Base-by-base conservation (phyloP, 2,888 invertebrate genomes). In the Dione juno region DNA sequence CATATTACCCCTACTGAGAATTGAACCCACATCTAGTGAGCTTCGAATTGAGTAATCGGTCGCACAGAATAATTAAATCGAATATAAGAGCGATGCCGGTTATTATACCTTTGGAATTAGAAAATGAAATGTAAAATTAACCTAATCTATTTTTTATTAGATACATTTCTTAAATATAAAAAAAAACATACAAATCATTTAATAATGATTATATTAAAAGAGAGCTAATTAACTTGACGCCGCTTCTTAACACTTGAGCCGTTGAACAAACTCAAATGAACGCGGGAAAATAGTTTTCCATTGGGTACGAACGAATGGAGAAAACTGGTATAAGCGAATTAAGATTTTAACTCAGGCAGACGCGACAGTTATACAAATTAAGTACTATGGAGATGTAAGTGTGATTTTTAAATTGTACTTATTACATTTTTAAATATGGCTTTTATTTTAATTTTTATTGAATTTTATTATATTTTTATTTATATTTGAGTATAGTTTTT, bases 271-370 rank as follows among this genome's bases (percentile, higher is more conserved):
- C 76, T 79, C 79, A 83, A 86, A 84, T 80, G 83, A 81, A 83
- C 77, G 80, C 77, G 73, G 79, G 76, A 68, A 77, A 81, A 84
- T 80, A 83, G 83, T 80, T 84, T 79, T 76, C 78, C 77, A 81
- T 81, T 80, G 80, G 80, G 79, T 78, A 80, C 79, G 76, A 80
- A 79, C 80, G 81, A 83, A 80, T 82, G 77, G 82, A 80, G 83
- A 80, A 84, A 85, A 87, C 83, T 85, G 80, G 76, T 80, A 76
- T 84, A 88, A 87, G 79, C 79, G 81, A 86, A 85, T 88, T 86
- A 87, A 84, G 82, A 84, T 82, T 86, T 86, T 81, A 87, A 85
- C 84, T 84, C 75, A 68, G 67, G 59, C 73, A 76, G 72, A 77
- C 79, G 77, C 74, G 76, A 73, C 71, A 77, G 76, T 79, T 79